Evolutionary conservation across 2,797 vertebrate genomes (phyloP), one percentile per base, ranked within the genome.

Genomic region (Nasua narica): DNA sequence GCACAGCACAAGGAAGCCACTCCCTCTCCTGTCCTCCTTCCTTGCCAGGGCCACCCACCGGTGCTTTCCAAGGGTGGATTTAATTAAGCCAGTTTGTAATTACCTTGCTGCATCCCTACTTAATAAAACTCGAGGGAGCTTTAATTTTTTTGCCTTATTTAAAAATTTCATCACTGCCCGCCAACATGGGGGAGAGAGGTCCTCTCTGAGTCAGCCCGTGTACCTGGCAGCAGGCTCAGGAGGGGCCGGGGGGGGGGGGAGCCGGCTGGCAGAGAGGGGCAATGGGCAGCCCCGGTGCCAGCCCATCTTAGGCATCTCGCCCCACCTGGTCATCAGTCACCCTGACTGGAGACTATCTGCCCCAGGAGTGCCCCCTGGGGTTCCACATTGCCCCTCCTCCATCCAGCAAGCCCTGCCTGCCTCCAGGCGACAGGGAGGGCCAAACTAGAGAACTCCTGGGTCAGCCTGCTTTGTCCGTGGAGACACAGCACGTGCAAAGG

Each of bases 41-140:
- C 65, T 76, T 67, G 98, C 97, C 3, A 1, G 95, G 97, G 94
- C 90, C 95, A 94, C 97, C 98, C 96, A 92, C 88, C 52, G 29
- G 69, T 96, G 96, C 97, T 91, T 97, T 98, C 98, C 89, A 96
- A 97, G 76, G 96, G 90, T 97, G 76, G 97, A 97, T 98, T 94
- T 98, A 98, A 98, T 99, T 98, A 98, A 98, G 96, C 95, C 97
- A 96, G 94, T 78, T 98, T 98, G 97, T 98, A 98, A 99, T 99
- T 98, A 98, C 97, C 98, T 98, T 98, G 96, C 98, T 97, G 97
- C 98, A 98, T 97, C 97, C 89, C 97, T 97, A 92, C 98, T 98
- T 98, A 98, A 98, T 98, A 98, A 98, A 98, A 97, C 98, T 98
- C 98, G 1, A 94, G 98, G 97, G 98, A 97, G 93, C 98, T 98